Conservation (phyloP, 1,140 invertebrate genomes). For the Atopsyche davidsoni region DNA sequence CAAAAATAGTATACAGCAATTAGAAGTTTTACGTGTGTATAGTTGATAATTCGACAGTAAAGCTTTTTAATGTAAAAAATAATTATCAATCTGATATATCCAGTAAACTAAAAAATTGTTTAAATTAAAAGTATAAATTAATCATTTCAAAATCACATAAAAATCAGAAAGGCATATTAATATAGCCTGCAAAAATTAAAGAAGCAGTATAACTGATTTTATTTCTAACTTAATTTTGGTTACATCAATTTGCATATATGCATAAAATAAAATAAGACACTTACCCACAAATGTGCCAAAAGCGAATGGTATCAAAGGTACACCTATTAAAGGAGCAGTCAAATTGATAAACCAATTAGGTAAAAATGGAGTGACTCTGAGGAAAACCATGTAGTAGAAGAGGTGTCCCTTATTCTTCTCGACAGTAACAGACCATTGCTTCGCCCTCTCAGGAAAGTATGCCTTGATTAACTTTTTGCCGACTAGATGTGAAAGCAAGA, state of each 20-base stretch:
- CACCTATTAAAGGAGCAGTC: constrained; percentile 91
- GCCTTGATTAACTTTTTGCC: constrained; percentile 78
- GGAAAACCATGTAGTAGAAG: constrained; percentile 95
- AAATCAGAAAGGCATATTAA: too few species aligned
- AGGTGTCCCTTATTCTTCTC: constrained; percentile 82
- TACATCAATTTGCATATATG: neutral
- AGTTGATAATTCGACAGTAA: too few species aligned
- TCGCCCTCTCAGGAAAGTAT: constrained; percentile 85
- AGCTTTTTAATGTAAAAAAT: too few species aligned
- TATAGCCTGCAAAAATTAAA: constrained; percentile 10
- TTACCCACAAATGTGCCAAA: constrained; percentile 86
- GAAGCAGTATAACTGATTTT: neutral
- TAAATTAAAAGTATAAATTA: too few species aligned
- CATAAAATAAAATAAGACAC: too few species aligned
- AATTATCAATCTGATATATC: too few species aligned
- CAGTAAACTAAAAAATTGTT: too few species aligned
- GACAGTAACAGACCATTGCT: constrained; percentile 79
- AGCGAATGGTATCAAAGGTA: constrained; percentile 88
- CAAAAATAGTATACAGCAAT: too few species aligned
- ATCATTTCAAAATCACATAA: too few species aligned
- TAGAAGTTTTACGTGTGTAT: too few species aligned
- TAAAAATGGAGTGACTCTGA: constrained; percentile 94
- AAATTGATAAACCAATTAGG: constrained; percentile 99
- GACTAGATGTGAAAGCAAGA: constrained; percentile 83
- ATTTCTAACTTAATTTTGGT: neutral